These are phyloP conservation scores for Pristionchus exspectatus DNA, from an alignment of 2,888 invertebrate genomes.

Conservation along the genomic window DNA sequence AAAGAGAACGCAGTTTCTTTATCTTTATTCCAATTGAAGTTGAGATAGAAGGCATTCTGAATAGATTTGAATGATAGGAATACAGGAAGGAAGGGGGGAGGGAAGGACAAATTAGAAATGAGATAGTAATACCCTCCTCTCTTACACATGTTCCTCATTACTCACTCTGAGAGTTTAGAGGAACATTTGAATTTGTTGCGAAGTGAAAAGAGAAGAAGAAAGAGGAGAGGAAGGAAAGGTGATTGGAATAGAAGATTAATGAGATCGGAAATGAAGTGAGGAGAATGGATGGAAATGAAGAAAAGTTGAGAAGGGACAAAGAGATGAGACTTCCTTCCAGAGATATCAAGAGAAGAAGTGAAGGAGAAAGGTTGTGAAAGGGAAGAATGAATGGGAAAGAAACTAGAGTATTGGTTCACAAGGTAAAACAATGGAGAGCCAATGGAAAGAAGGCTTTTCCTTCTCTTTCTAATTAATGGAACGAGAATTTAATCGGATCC, in stretches of 20 bases:
- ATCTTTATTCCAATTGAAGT: constrained; percentile 16
- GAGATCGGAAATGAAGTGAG: constrained; percentile 35
- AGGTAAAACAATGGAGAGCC: not conserved
- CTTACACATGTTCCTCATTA: constrained; percentile 21
- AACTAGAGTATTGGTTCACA: not conserved
- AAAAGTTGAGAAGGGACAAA: not conserved
- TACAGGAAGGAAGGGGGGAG: not conserved
- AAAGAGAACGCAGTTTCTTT: constrained; percentile 37
- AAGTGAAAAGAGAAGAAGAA: constrained; percentile 2
- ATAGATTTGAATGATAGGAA: not conserved
- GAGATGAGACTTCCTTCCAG: constrained; percentile 14
- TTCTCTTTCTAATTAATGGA: constrained; percentile 26
- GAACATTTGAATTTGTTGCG: constrained; percentile 27
- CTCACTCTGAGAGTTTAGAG: constrained; percentile 39
- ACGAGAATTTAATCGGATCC: not conserved
- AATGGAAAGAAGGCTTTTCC: constrained; percentile 1
- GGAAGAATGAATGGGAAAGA: not conserved
- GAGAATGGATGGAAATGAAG: constrained; percentile 3
- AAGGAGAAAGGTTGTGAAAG: not conserved
- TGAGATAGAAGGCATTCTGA: constrained; percentile 24
- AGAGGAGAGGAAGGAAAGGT: constrained; percentile 9
- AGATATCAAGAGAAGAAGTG: not conserved
- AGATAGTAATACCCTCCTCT: constrained; percentile 1
- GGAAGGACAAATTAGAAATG: constrained; percentile 19
- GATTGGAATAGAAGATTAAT: constrained; percentile 7